Conservation (phyloP, 2,113 vertebrate genomes). For the Grantiella picta region DNA sequence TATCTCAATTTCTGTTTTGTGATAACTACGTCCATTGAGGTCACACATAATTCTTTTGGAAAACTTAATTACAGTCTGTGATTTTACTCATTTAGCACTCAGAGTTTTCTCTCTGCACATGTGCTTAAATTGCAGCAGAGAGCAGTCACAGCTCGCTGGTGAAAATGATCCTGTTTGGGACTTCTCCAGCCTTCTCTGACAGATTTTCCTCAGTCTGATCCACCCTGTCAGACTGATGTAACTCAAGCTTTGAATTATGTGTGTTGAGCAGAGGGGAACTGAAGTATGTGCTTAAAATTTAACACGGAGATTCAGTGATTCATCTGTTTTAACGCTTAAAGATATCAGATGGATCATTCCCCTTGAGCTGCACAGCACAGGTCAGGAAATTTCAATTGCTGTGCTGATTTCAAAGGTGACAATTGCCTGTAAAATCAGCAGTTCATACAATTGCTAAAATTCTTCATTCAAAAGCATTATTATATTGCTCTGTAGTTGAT, state of each 20-base stretch:
- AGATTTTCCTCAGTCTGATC: not conserved
- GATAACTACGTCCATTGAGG: not conserved
- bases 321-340: conserved; percentile 12
- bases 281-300: not conserved
- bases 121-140: conserved; percentile 9
- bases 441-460: not conserved
- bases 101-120: not conserved
- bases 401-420: not conserved
- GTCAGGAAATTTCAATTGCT: not conserved
- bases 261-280: not conserved
- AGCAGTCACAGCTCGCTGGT: not conserved
- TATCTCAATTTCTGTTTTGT: not conserved
- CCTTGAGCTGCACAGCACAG: not conserved
- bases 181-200: not conserved
- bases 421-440: not conserved
- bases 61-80: not conserved
- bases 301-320: not conserved
- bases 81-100: not conserved
- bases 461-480: not conserved
- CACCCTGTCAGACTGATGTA: not conserved
- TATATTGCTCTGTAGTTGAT: not conserved
- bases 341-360: not conserved
- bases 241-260: not conserved
- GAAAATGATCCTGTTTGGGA: not conserved
- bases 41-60: not conserved